Base-by-base conservation (phyloP, 1,140 invertebrate species). In the Gryon sp. region DNA sequence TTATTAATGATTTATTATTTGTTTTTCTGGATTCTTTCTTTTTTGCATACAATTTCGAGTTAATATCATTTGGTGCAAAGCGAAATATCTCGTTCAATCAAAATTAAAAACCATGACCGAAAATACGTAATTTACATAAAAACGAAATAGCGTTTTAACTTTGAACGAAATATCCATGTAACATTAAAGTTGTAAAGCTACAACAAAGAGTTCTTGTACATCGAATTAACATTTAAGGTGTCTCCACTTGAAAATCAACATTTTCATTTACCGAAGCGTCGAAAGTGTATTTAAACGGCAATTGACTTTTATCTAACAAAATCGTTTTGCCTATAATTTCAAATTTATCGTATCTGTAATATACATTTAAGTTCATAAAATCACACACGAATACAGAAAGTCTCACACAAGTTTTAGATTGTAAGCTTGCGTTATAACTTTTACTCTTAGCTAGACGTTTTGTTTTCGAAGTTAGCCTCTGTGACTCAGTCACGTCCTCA, bases 351-450 rank as follows among this genome's bases (percentile, higher is more conserved):
- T n/a, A n/a, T 45, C 16, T 9, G 50, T 60, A 48, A n/a, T n/a
- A 72, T 46, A 55, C 57, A 40, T 53, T 46, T 40, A 55, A 63
- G 50, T 50, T 72, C 55, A n/a, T n/a, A n/a, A n/a, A n/a, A n/a
- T n/a, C n/a, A n/a, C n/a, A n/a, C n/a, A n/a, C n/a, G n/a, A n/a
- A n/a, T n/a, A n/a, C n/a, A n/a, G n/a, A n/a, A n/a, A n/a, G n/a
- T n/a, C n/a, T n/a, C n/a, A 43, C 40, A 55, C 30, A 20, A 20
- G 40, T 69, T 32, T 18, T 4, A 55, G 68, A 40, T 63, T 73
- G 65, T 63, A 57, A 73, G 50, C 50, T n/a, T 8, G 14, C 43
- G 57, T 55, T 60, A 59, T 73, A 73, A 63, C 59, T 73, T 73
- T 73, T 57, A 63, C 69, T 65, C 41, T 57, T 50, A 50, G 30